These are phyloP conservation scores for Macrotrachela quadricornifera DNA, from an alignment of 1,140 invertebrate genomes.

Conservation along the genomic window DNA sequence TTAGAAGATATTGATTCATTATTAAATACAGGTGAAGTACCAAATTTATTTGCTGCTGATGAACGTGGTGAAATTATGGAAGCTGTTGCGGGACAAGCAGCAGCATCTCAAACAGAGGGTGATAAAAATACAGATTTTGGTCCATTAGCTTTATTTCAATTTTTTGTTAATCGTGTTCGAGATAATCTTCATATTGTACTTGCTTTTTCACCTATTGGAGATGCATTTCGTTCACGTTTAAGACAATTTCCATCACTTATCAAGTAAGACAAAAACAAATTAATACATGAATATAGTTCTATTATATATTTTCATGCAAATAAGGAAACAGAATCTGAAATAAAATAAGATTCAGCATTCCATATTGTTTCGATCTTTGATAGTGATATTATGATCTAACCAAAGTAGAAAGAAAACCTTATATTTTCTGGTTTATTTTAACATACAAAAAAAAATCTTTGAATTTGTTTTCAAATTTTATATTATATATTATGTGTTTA, in stretches of 20 bases:
- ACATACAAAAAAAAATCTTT: too few species aligned
- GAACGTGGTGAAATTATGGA: slow-evolving; percentile 32
- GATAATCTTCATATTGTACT: slow-evolving; percentile 31
- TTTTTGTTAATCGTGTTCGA: slow-evolving; percentile 26
- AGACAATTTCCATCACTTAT: slow-evolving; percentile 30
- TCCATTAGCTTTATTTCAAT: slow-evolving; percentile 27
- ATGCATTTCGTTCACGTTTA: slow-evolving; percentile 29
- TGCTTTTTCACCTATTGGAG: slow-evolving; percentile 31
- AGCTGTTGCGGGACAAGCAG: slow-evolving; percentile 14
- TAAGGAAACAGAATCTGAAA: too few species aligned
- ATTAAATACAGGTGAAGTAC: slow-evolving; percentile 31
- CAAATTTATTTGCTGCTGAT: slow-evolving; percentile 29
- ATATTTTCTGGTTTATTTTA: too few species aligned
- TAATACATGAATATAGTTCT: too few species aligned
- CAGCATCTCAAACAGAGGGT: slow-evolving; percentile 30
- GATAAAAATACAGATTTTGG: slow-evolving; percentile 27
- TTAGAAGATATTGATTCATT: slow-evolving; percentile 30
- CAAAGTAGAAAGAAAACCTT: too few species aligned
- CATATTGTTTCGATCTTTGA: too few species aligned
- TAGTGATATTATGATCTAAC: too few species aligned
- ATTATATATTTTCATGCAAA: too few species aligned
- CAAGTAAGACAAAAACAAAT: slow-evolving; percentile 11
- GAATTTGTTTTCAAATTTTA: too few species aligned
- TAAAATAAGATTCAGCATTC: too few species aligned
- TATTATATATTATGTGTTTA: too few species aligned